Evolutionary conservation across 2,797 vertebrate species (phyloP), one percentile per base, ranked within the genome.

Genomic region (Crenuchus spilurus): DNA sequence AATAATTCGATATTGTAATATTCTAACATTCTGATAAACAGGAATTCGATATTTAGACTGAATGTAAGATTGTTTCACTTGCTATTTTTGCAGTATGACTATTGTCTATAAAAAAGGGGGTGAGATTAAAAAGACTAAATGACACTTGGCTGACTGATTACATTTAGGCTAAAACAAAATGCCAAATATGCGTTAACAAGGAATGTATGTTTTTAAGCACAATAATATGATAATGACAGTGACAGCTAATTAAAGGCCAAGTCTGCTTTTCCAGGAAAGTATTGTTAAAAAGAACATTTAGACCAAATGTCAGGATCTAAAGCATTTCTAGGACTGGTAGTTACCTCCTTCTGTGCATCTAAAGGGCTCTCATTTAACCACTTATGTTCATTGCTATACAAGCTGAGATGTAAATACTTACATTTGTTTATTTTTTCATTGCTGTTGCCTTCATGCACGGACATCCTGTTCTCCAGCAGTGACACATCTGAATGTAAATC

Each of bases 121-220:
- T n/a, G n/a, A n/a, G n/a, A n/a, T n/a, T n/a, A n/a, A n/a, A n/a
- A n/a, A n/a, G n/a, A n/a, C n/a, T n/a, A n/a, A n/a, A n/a, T n/a
- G 24, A 52, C 51, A 28, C 49, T 14, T 54, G 51, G 14, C 51
- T 28, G 13, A 54, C 1, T 2, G 49, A 52, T 4, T 5, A 26
- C 22, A 14, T 35, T 35, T 35, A 10, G 1, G 16, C 1, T 1
- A n/a, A 46, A n/a, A 46, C 10, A 5, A 52, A 11, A 52, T 3
- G 6, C 10, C 16, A 10, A 13, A 49, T 30, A 22, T 13, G 20
- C 28, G 26, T 16, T 62, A 30, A 62, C 14, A 9, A 30, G 8
- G 37, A 61, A 51, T 41, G 55, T 35, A 37, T n/a, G n/a, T n/a
- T 44, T 35, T 24, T 58, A 68, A 71, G 22, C 48, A 77, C 61